phyloP scores from a whole-genome alignment of 2,888 invertebrate genomes.

The Drosophila colorata region DNA sequence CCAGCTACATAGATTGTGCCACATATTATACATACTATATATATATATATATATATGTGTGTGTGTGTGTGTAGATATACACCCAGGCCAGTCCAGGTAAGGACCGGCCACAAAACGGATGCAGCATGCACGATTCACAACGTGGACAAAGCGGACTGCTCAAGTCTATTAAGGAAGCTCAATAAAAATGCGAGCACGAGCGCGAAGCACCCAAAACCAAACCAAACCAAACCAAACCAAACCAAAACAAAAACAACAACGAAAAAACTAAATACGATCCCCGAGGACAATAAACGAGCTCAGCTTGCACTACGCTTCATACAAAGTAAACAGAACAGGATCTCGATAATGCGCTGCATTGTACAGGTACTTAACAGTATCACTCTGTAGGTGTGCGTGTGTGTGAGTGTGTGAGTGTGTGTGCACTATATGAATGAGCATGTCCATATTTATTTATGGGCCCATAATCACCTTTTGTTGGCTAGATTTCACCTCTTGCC shows the following conservation, averaged over 20 bases:
- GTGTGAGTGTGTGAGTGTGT: not conserved
- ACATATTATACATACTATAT: constrained; percentile 1
- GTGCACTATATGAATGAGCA: not conserved
- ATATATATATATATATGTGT: constrained; percentile 1
- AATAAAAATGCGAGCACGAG: constrained; percentile 39
- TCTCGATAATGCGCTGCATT: constrained; percentile 45
- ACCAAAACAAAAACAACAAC: too few species aligned
- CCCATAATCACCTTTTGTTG: constrained; percentile 10
- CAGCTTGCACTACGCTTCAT: constrained; percentile 9
- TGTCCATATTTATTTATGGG: constrained; percentile 23
- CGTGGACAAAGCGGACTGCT: not conserved
- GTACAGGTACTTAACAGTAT: constrained; percentile 49
- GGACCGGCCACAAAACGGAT: constrained; percentile 30
- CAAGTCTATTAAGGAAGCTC: constrained; percentile 35
- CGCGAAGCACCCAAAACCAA: constrained; percentile 15
- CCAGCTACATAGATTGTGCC: constrained; percentile 14
- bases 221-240: not conserved
- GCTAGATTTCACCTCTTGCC: not conserved
- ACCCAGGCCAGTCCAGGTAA: constrained; percentile 30
- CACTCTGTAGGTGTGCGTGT: not conserved
- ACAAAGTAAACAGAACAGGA: constrained; percentile 25
- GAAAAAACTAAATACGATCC: not conserved
- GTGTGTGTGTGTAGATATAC: constrained; percentile 3
- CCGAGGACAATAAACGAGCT: constrained; percentile 29
- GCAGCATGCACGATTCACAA: constrained; percentile 29